Evolutionary conservation across 2,797 vertebrate genomes (phyloP).

Genomic region (Sphenopsis melanotis): DNA sequence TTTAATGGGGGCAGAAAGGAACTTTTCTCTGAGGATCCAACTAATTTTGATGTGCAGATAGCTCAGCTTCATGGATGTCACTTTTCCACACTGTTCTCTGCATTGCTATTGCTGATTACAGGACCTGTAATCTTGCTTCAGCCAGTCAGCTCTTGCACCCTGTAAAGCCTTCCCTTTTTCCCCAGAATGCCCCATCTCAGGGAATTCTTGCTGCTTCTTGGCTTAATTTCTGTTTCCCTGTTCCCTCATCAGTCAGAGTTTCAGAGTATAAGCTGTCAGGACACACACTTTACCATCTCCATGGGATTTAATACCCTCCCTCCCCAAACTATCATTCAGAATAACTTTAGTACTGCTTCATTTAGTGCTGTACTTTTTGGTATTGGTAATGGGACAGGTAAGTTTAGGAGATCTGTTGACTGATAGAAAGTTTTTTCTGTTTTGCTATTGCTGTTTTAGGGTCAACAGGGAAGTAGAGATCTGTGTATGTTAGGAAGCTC

Average conservation of each 20-base stretch:
- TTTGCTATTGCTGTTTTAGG: neutral
- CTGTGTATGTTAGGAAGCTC: neutral
- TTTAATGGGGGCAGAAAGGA: neutral
- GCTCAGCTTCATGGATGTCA: neutral
- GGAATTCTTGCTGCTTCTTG: neutral
- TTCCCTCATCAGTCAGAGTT: neutral
- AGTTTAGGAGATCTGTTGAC: neutral
- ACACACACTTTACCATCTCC: neutral
- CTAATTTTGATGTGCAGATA: neutral
- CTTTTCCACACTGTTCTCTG: neutral
- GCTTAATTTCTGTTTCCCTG: neutral
- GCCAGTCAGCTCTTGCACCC: neutral
- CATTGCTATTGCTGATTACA: neutral
- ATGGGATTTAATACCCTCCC: neutral
- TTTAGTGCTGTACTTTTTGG: neutral
- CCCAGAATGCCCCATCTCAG: neutral
- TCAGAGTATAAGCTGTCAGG: neutral
- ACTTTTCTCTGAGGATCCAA: neutral
- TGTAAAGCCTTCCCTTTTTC: rapidly evolving
- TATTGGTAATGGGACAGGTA: neutral
- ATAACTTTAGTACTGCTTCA: neutral
- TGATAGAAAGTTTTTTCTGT: neutral
- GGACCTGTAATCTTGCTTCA: neutral
- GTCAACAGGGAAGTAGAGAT: neutral
- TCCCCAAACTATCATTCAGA: neutral